Evolutionary conservation across 1,140 invertebrate species (phyloP).

Genomic region (Drosophila murphyi): DNA sequence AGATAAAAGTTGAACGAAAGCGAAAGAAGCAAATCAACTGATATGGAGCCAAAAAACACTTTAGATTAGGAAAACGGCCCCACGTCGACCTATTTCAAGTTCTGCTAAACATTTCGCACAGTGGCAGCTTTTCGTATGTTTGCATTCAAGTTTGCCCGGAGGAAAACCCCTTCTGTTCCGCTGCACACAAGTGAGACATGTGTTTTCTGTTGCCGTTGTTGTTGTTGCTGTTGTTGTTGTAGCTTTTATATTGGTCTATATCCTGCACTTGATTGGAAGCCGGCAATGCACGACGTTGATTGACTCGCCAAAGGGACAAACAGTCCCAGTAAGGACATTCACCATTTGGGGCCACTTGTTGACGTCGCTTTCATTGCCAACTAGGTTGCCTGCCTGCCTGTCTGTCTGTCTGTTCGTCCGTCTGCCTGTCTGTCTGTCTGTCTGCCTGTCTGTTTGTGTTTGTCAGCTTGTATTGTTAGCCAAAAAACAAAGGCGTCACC

Average conservation of each 20-base stretch:
- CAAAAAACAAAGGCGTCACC: conserved; percentile 72
- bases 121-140: conserved; percentile 3
- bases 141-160: not conserved
- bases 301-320: conserved; percentile 67
- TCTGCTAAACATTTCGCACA: conserved; percentile 25
- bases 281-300: conserved; percentile 63
- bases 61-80: conserved; percentile 63
- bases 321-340: conserved; percentile 42
- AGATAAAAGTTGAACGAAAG: conserved; percentile 70
- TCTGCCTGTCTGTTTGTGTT: conserved; percentile 15
- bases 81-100: conserved; percentile 66
- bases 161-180: not conserved
- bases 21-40: conserved; percentile 70
- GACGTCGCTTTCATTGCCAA: conserved; percentile 14
- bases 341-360: conserved; percentile 46
- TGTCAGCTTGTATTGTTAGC: conserved; percentile 56
- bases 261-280: conserved; percentile 48
- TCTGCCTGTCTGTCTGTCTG: conserved; percentile 7
- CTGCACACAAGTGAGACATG: not conserved
- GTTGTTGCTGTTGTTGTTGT: conserved; percentile 23
- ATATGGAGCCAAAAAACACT: conserved; percentile 60
- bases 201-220: conserved; percentile 29
- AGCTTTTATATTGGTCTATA: conserved; percentile 17
- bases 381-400: not conserved
- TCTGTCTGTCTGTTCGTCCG: conserved; percentile 1